Conservation (phyloP, 1,140 invertebrate species). For the Bombus pascuorum region DNA sequence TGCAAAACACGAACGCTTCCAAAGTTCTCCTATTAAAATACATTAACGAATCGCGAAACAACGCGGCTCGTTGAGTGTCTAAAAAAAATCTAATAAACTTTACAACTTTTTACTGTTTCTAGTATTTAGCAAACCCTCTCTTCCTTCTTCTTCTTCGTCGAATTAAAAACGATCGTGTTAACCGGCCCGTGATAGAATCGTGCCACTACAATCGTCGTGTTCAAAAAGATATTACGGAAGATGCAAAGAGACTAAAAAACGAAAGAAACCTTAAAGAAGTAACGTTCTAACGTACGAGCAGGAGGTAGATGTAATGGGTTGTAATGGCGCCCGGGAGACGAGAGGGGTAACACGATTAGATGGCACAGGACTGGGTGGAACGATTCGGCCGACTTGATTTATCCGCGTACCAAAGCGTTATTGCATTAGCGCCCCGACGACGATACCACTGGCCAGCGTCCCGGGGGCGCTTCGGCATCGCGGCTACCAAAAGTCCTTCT, state of each 20-base stretch:
- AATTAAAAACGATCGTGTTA: too few species aligned
- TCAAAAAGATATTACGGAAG: too few species aligned
- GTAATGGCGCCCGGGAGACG: conserved; percentile 75
- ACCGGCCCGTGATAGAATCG: too few species aligned
- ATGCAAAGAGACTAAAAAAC: background rate
- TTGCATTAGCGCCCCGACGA: conserved; percentile 77
- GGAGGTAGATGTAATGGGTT: background rate
- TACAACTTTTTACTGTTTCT: too few species aligned
- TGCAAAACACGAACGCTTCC: background rate
- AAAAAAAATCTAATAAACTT: background rate
- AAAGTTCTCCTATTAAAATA: background rate
- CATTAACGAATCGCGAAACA: background rate
- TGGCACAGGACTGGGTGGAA: conserved; percentile 61
- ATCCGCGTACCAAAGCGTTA: conserved; percentile 77
- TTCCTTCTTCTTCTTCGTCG: too few species aligned
- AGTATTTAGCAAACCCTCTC: too few species aligned
- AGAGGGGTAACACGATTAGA: conserved; percentile 76
- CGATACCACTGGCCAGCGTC: conserved; percentile 53
- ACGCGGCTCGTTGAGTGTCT: background rate
- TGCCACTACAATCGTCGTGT: too few species aligned
- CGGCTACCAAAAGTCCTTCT: conserved; percentile 47
- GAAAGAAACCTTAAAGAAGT: too few species aligned
- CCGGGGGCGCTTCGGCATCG: conserved; percentile 5
- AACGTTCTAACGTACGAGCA: too few species aligned
- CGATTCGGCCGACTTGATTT: conserved; percentile 76